These are phyloP conservation scores for Sipha maydis DNA, from an alignment of 2,888 invertebrate species.

Conservation along the genomic window DNA sequence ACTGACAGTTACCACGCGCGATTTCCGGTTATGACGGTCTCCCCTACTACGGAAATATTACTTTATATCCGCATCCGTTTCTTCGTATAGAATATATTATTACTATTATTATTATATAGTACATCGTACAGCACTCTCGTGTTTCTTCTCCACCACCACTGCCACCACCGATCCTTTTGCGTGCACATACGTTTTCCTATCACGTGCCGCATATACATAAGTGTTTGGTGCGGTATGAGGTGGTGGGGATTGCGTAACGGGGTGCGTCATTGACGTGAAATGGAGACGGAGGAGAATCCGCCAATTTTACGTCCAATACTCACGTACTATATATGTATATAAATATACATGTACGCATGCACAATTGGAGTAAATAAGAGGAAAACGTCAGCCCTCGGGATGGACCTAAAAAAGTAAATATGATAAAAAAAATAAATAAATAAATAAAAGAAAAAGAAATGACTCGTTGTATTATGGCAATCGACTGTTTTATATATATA, in stretches of 20 bases:
- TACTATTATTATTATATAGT: background rate
- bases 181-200: background rate
- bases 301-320: background rate
- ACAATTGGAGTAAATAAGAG: conserved; percentile 4
- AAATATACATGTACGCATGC: background rate
- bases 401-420: conserved; percentile 3
- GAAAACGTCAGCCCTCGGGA: conserved; percentile 23
- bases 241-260: background rate
- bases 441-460: background rate
- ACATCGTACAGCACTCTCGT: background rate
- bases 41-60: conserved; percentile 10
- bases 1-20: background rate
- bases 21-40: conserved; percentile 27
- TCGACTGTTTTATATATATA: background rate
- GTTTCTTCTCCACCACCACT: background rate
- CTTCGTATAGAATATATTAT: background rate
- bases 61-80: conserved; percentile 2
- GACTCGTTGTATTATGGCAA: conserved; percentile 3
- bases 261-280: background rate
- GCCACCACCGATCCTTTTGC: background rate
- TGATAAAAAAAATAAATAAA: background rate
- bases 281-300: background rate
- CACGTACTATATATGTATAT: background rate
- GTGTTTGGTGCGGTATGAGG: too few relatives aligned
- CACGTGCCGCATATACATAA: background rate